Evolutionary conservation across 2,888 invertebrate species (phyloP).

Genomic region (Abscondita cerata): DNA sequence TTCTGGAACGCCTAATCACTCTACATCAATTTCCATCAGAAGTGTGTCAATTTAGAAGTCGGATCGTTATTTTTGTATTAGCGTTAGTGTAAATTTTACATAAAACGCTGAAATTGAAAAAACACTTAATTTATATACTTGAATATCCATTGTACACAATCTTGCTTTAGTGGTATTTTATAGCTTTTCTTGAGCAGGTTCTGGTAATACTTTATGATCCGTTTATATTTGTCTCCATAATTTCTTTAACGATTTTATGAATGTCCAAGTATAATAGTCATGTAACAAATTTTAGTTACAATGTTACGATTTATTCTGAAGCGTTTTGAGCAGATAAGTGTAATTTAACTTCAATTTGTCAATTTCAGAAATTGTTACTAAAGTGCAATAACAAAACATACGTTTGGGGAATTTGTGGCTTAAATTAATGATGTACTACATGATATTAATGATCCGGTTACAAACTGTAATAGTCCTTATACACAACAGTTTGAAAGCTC

Average conservation of each 20-base stretch:
- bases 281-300: background rate
- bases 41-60: conserved; percentile 11
- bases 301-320: no score
- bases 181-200: conserved; percentile 5
- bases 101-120: no score
- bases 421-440: no score
- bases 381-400: no score
- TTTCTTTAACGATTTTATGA: conserved; percentile 19
- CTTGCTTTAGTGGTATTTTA: conserved; percentile 17
- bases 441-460: no score
- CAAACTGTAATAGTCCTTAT: no score
- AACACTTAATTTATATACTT: conserved; percentile 9
- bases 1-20: conserved; percentile 29
- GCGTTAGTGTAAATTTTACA: no score
- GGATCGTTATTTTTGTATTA: conserved; percentile 14
- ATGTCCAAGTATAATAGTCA: conserved; percentile 10
- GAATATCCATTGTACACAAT: conserved; percentile 19
- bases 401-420: no score
- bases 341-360: no score
- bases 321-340: no score
- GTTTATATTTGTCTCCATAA: conserved; percentile 14
- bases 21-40: conserved; percentile 27
- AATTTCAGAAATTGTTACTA: no score
- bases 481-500: no score
- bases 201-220: conserved; percentile 16